Base-by-base conservation (phyloP, 2,113 vertebrate genomes). In the Pachycephala philippinensis region DNA sequence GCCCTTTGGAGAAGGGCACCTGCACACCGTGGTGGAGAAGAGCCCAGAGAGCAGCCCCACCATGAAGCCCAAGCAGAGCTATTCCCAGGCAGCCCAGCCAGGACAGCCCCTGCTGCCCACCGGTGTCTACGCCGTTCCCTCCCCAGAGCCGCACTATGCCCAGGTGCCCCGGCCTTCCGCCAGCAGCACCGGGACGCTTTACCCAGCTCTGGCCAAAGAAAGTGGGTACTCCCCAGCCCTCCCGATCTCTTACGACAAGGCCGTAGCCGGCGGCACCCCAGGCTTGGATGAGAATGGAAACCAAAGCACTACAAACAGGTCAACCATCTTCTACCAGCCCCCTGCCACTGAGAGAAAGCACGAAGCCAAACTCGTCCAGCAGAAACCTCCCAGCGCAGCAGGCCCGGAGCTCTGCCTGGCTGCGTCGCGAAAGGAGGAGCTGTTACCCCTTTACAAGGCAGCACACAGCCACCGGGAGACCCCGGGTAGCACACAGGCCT, bases 11-110 rank as follows among this genome's bases (percentile, higher is more conserved):
- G 99, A 99, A 80, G 99, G 99, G 27, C 99, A 99, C 65, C 98
- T 99, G 90, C 99, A 99, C 94, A 99, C 99, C 0, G 98, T 99
- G 77, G 95, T 98, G 47, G 99, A 99, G 97, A 99, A 99, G 96
- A 99, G 99, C 93, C 99, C 99, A 0, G 99, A 99, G 92, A 99
- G 97, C 95, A 99, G 99, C 93, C 99, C 99, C 49, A 98, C 98
- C 7, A 96, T 95, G 91, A 99, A 98, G 95, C 98, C 99, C 65
- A 98, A 98, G 70, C 99, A 99, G 79, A 97, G 86, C 50, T 98
- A 98, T 22, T 80, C 97, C 19, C 98, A 98, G 90, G 61, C 95
- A 33, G 86, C 98, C 16, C 98, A 98, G 68, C 98, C 98, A 0
- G 98, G 98, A 19, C 98, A 98, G 37, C 97, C 98, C 57, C 97